A percentile compares a stretch with the other conserved stretches of the same genome.
Conservation (phyloP, 2,797 vertebrate genomes). For the Chrysocyon brachyurus region DNA sequence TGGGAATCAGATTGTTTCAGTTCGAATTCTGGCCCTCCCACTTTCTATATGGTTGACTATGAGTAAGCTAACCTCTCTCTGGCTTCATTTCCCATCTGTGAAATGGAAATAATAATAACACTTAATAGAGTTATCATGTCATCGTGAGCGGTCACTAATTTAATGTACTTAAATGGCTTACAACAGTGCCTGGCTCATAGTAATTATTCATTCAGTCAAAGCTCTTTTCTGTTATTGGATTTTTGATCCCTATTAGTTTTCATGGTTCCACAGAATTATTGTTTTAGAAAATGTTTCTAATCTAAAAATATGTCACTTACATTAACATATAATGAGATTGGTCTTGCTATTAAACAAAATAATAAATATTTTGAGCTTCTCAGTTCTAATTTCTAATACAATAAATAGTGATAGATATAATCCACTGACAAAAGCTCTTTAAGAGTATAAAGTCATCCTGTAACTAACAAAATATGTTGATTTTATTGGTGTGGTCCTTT, state of each 20-base stretch:
- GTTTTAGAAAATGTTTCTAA: background rate
- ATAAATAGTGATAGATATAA: background rate
- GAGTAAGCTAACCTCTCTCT: background rate
- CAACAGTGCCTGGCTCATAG: too few species aligned
- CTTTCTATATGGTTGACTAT: background rate
- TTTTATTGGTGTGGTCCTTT: background rate
- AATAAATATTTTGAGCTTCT: background rate
- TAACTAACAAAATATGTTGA: background rate
- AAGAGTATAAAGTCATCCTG: background rate
- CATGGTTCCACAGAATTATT: background rate
- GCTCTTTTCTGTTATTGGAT: background rate
- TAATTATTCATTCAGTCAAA: background rate
- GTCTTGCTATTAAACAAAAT: background rate
- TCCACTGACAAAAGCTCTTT: background rate
- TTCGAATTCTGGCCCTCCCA: background rate
- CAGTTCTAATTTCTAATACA: background rate
- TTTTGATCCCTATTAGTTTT: background rate
- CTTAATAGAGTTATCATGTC: too few species aligned
- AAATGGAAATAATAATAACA: too few species aligned
- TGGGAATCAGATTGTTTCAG: background rate
- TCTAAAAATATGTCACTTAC: background rate
- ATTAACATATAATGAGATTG: background rate
- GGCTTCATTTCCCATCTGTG: too few species aligned
- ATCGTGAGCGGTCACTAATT: too few species aligned
- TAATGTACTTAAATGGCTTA: background rate